Percentiles rank a stretch among this genome's conserved stretches.
Evolutionary conservation across 2,113 vertebrate genomes (phyloP).

Genomic region (Lepisosteus osseus): DNA sequence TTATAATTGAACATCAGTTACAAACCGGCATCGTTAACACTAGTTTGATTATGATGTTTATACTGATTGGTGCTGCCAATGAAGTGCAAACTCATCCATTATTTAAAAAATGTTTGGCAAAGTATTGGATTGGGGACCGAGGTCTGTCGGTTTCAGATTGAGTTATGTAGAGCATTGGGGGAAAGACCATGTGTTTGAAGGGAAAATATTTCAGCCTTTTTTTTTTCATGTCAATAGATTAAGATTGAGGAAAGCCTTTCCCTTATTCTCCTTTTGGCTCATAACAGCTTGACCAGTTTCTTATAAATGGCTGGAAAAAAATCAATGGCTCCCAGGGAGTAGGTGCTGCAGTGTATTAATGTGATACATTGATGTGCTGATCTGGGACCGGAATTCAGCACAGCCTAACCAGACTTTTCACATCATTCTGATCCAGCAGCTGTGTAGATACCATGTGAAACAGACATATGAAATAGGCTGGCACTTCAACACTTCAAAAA

Average conservation of each 20-base stretch:
- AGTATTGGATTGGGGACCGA: too few relatives aligned
- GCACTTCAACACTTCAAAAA: not conserved
- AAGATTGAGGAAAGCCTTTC: not conserved
- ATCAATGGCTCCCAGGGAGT: not conserved
- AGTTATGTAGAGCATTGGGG: not conserved
- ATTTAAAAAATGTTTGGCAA: too few relatives aligned
- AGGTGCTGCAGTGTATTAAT: constrained; percentile 2
- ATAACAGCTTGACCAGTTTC: not conserved
- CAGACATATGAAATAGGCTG: constrained; percentile 2
- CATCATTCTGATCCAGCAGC: not conserved
- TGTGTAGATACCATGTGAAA: not conserved
- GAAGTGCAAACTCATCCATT: too few relatives aligned
- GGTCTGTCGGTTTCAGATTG: not conserved
- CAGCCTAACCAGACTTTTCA: not conserved
- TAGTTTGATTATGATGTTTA: too few relatives aligned
- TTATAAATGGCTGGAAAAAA: not conserved
- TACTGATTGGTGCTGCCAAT: too few relatives aligned
- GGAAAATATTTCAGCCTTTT: not conserved
- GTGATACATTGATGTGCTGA: constrained; percentile 10
- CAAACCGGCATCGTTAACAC: too few relatives aligned
- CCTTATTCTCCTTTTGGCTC: not conserved
- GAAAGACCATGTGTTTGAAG: not conserved
- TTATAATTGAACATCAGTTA: too few relatives aligned
- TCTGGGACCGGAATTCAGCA: not conserved
- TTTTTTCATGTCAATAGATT: not conserved